These are phyloP conservation scores for Babylonia areolata DNA, from an alignment of 1,140 invertebrate species.

Conservation along the genomic window DNA sequence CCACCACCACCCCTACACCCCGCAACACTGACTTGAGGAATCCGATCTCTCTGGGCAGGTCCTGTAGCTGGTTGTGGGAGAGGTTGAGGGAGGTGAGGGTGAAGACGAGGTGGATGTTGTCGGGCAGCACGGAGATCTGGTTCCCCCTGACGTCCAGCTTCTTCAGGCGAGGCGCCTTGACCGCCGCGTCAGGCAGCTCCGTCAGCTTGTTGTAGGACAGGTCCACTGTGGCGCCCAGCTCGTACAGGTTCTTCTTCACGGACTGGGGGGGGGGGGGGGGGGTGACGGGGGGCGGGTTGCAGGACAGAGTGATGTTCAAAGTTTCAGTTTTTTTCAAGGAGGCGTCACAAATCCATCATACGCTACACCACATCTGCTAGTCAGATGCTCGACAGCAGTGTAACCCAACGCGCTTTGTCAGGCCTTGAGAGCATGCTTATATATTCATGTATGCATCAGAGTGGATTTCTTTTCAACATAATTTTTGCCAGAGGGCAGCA, in stretches of 20 bases:
- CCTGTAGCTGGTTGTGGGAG: conserved; percentile 65
- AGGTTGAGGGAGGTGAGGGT: conserved; percentile 66
- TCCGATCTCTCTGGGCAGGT: conserved; percentile 63
- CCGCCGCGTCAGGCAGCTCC: conserved; percentile 65
- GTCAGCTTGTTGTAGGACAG: conserved; percentile 66
- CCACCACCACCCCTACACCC: background rate
- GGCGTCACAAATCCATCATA: no score
- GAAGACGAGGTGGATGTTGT: conserved; percentile 65
- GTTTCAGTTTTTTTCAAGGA: no score
- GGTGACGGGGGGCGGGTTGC: conserved; percentile 14
- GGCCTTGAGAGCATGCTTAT: no score
- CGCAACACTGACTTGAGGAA: conserved; percentile 51
- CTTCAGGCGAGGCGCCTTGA: conserved; percentile 65
- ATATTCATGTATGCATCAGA: no score
- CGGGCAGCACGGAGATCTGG: conserved; percentile 60
- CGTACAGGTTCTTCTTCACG: conserved; percentile 71
- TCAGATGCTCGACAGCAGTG: no score
- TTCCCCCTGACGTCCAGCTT: conserved; percentile 68
- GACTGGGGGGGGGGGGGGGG: conserved; percentile 30
- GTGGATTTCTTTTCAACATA: no score
- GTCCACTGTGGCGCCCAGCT: conserved; percentile 62
- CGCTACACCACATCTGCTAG: no score
- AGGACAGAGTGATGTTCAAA: no score
- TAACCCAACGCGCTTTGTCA: no score
- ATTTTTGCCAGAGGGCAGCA: no score